Base-by-base conservation (phyloP, 2,888 invertebrate species). In the Polyommatus icarus region DNA sequence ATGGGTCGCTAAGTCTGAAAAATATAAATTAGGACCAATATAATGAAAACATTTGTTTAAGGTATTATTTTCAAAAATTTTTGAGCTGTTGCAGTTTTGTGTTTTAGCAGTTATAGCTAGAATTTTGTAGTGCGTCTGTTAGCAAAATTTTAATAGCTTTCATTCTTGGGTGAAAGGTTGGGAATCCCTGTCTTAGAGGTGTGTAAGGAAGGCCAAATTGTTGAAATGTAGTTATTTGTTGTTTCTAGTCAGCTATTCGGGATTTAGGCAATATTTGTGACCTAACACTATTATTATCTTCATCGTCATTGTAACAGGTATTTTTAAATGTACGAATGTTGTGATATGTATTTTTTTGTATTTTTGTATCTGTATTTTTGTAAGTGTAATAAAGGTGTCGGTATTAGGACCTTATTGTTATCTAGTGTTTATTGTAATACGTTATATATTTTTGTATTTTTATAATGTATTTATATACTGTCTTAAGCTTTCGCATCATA, bases 201-300 rank as follows among this genome's bases (percentile, higher is more conserved):
- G 79, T 77, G 77, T 77, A 76, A 12, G 40, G 76, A 50, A 57
- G 77, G 76, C 76, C 73, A 71, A 71, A 76, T 57, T 79, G 73
- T 78, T 79, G 67, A 77, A 77, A 77, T 77, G 78, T 77, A 78
- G 78, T 78, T 80, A 77, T 81, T 81, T 84, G 80, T 83, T 82
- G 82, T 83, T 82, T 82, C 81, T 84, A 84, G 85, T 84, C 83
- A 78, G 85, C 85, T 83, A 83, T 82, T 84, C 83, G 84, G 84
- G 84, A 84, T 81, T 81, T 84, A 84, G 84, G 84, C 79, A 84
- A 84, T 84, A 83, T 84, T 81, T 85, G 82, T 84, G 83, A 84
- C 81, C 83, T 85, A 83, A 83, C 83, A 82, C 79, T 83, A 82
- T 83, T 84, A 83, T 83, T 84, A 83, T 84, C 83, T 79, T 80